phyloP scores from a whole-genome alignment of 2,113 vertebrate genomes.

The Alouatta palliata region DNA sequence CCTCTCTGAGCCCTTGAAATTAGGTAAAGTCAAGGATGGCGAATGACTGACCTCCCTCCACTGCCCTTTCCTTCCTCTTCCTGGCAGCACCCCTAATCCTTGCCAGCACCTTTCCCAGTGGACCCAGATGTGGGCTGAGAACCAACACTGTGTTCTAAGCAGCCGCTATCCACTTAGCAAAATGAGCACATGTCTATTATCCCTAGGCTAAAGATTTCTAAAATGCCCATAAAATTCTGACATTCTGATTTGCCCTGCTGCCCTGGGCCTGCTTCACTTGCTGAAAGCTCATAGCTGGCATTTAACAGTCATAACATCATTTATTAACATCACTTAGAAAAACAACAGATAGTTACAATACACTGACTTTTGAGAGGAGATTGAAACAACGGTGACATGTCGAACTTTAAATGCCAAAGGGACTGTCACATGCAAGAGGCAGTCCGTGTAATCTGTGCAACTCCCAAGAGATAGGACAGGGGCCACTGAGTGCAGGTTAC shows the following conservation, averaged over 20 bases:
- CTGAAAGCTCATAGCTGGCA: background rate
- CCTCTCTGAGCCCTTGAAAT: background rate
- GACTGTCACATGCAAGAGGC: background rate
- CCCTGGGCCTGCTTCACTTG: background rate
- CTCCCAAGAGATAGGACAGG: background rate
- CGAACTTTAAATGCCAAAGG: background rate
- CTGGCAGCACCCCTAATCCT: background rate
- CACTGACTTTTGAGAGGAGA: background rate
- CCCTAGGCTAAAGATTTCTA: background rate
- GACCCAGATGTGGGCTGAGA: background rate
- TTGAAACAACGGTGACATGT: background rate
- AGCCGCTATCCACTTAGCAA: background rate
- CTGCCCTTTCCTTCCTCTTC: background rate
- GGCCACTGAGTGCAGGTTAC: background rate
- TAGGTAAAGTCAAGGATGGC: background rate
- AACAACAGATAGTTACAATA: background rate
- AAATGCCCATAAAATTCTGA: background rate
- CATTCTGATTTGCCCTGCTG: conserved; percentile 7
- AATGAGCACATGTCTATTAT: background rate
- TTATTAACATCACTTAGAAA: conserved; percentile 21
- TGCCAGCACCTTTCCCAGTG: background rate
- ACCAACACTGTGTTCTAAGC: background rate
- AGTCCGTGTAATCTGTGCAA: background rate
- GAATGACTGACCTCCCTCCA: background rate
- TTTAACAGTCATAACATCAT: background rate